Conservation (phyloP, 37 sponge, comb jelly and placozoan species). For the Chondrosia reniformis region DNA sequence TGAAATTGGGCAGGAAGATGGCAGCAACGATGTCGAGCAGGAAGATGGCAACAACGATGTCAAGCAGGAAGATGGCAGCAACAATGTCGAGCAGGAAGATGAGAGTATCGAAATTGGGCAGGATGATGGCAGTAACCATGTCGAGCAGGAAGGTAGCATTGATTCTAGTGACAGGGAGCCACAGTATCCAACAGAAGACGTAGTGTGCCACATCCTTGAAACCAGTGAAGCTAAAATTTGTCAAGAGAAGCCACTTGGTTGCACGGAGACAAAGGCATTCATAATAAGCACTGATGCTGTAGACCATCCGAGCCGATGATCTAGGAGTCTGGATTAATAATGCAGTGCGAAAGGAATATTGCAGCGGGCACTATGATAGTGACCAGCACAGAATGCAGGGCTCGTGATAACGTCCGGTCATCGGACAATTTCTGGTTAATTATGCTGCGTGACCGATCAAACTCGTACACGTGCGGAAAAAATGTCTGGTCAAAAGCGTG, state of each 20-base stretch:
- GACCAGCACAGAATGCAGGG: constrained; percentile 1
- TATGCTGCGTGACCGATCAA: neutral
- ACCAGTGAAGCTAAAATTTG: neutral
- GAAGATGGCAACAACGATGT: too few species aligned
- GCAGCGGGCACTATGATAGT: neutral
- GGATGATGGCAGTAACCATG: too few species aligned
- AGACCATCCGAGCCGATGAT: constrained; percentile 3
- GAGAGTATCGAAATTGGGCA: neutral
- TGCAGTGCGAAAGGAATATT: constrained; percentile 2
- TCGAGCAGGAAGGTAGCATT: too few species aligned
- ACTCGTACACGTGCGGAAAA: neutral
- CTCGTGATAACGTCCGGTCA: constrained; percentile 1
- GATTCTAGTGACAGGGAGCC: neutral
- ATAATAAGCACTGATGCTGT: constrained; percentile 2
- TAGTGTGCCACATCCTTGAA: neutral
- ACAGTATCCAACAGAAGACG: neutral
- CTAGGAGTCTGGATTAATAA: neutral
- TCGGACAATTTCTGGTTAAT: constrained; percentile 14
- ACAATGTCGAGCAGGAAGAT: constrained; percentile 3
- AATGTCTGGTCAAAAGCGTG: neutral
- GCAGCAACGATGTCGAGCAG: too few species aligned
- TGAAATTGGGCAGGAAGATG: neutral
- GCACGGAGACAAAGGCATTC: too few species aligned
- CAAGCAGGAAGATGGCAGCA: too few species aligned
- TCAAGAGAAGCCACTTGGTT: neutral